These are phyloP conservation scores for Pluvialis apricaria DNA, from an alignment of 2,113 vertebrate species.

Conservation along the genomic window DNA sequence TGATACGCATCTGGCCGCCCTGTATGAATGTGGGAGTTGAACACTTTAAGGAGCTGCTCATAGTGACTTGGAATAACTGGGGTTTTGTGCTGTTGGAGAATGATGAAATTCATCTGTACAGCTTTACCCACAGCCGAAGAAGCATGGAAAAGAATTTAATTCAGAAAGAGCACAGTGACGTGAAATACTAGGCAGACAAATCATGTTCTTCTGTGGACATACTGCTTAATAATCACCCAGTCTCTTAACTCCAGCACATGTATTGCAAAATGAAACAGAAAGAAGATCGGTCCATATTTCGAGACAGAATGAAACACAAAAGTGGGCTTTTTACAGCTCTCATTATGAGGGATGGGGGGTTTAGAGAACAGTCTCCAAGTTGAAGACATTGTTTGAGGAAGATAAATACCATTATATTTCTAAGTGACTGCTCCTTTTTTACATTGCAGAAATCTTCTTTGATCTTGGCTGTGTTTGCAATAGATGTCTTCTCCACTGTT, in stretches of 20 bases:
- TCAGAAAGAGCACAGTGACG: neutral
- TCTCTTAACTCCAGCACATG: neutral
- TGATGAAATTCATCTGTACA: neutral
- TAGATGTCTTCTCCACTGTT: neutral
- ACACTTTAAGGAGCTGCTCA: neutral
- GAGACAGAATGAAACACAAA: neutral
- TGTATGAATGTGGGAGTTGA: neutral
- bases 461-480: neutral
- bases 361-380: neutral
- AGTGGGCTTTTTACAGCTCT: neutral
- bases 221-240: neutral
- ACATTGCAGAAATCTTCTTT: conserved; percentile 17
- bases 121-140: neutral
- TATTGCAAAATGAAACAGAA: neutral
- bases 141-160: neutral
- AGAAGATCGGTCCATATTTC: neutral
- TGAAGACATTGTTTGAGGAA: neutral
- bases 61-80: neutral
- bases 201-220: neutral
- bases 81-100: neutral
- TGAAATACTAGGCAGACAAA: neutral
- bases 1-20: fast-evolving
- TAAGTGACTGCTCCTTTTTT: neutral
- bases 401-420: neutral
- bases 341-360: neutral